Evolutionary conservation across 2,113 vertebrate genomes (phyloP).

Genomic region (Zosterops borbonicus): DNA sequence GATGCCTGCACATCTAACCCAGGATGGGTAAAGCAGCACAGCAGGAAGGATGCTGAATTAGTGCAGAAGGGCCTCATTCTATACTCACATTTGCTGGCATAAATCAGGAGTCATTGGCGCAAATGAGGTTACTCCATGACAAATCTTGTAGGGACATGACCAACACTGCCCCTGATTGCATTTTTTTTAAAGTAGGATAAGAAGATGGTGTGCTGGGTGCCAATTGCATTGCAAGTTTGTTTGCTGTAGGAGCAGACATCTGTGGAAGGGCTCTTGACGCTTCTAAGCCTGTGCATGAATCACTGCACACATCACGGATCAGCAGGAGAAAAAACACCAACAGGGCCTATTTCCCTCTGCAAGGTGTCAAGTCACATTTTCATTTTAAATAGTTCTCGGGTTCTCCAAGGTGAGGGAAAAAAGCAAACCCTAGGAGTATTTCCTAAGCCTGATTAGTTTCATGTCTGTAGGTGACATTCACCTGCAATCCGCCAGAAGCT

Average conservation of each 20-base stretch:
- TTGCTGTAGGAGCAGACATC: background rate
- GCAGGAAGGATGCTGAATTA: background rate
- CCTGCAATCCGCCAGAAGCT: background rate
- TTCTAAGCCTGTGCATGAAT: background rate
- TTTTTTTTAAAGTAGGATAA: background rate
- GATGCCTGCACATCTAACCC: background rate
- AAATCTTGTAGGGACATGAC: background rate
- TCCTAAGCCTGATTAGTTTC: background rate
- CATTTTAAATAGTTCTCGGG: background rate
- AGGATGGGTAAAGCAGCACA: background rate
- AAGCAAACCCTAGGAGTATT: background rate
- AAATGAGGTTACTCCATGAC: background rate
- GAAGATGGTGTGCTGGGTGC: background rate
- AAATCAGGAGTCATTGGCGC: background rate
- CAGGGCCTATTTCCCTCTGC: background rate
- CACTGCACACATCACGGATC: background rate
- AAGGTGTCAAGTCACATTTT: conserved; percentile 4
- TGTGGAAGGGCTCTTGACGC: background rate
- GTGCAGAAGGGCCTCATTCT: background rate
- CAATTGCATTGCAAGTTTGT: background rate
- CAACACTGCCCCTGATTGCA: accelerated
- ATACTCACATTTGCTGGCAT: background rate
- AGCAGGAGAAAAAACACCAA: background rate
- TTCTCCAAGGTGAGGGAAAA: background rate
- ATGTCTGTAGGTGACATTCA: background rate